Evolutionary conservation across 2,888 invertebrate genomes (phyloP), one percentile per base, ranked within the genome.

Genomic region (Dysmachus trigonus): DNA sequence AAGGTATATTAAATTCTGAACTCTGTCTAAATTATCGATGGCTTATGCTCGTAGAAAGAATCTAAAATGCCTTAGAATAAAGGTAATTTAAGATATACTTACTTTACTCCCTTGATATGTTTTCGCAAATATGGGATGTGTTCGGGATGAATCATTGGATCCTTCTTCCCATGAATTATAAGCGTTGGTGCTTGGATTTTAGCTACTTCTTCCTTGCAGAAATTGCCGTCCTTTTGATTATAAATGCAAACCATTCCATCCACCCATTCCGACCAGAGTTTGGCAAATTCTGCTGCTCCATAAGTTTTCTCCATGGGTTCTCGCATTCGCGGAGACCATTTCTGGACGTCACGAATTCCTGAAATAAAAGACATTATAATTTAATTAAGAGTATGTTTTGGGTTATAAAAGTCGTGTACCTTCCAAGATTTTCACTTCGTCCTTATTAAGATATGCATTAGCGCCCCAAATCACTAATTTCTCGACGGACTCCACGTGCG

Each of bases 161-260:
- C 98, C 90, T 96, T 96, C 88, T 94, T 94, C 0, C 98, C 98
- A 90, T 98, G 97, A 73, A 98, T 90, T 88, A 98, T 95, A 27
- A 97, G 93, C 0, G 97, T 96, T 0, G 96, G 96, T 88, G 96
- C 96, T 84, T 93, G 93, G 27, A 98, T 95, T 76, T 95, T 92
- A 2, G 93, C 91, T 53, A 97, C 90, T 38, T 93, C 91, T 2
- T 93, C 92, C 87, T 93, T 94, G 90, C 97, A 97, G 88, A 97
- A 94, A 89, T 98, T 94, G 0, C 97, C 97, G 41, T 94, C 92
- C 0, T 94, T 93, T 3, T 93, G 91, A 8, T 93, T 92, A 88
- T 93, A 94, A 72, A 96, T 92, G 4, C 91, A 90, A 15, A 90
- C 90, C 90, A 95, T 93, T 0, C 94, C 93, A 88, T 97, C 95